These are phyloP conservation scores for Mechanitis messenoides DNA, from an alignment of 2,888 invertebrate species.

Conservation along the genomic window DNA sequence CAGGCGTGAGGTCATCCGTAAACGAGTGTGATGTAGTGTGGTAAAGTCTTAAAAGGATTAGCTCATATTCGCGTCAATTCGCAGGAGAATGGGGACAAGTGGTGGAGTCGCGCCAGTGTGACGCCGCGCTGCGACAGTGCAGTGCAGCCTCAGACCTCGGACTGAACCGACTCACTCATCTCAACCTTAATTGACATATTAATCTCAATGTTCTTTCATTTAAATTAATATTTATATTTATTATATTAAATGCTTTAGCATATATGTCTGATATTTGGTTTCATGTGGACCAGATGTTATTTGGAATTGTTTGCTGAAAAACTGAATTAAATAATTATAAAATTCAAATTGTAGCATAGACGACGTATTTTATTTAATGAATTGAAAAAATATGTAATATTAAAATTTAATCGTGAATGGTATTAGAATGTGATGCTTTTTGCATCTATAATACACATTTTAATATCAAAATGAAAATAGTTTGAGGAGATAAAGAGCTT, in stretches of 20 bases:
- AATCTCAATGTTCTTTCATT: conserved; percentile 25
- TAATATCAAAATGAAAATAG: too few relatives aligned
- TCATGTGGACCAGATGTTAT: too few relatives aligned
- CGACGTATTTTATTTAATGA: too few relatives aligned
- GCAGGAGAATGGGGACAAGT: conserved; percentile 67
- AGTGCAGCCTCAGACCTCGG: conserved; percentile 21
- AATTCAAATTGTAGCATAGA: too few relatives aligned
- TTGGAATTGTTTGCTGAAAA: too few relatives aligned
- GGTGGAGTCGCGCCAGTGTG: conserved; percentile 52
- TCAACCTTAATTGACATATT: conserved; percentile 43
- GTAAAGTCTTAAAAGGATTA: conserved; percentile 66
- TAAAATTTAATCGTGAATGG: not conserved
- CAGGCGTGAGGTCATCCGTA: conserved; percentile 49
- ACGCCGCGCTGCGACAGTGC: conserved; percentile 33
- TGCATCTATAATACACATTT: too few relatives aligned
- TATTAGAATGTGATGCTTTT: too few relatives aligned
- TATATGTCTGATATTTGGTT: too few relatives aligned
- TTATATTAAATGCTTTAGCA: conserved; percentile 17
- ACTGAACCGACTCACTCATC: conserved; percentile 33
- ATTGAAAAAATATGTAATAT: too few relatives aligned
- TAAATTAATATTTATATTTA: conserved; percentile 25
- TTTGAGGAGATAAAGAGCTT: too few relatives aligned
- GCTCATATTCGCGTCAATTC: conserved; percentile 62
- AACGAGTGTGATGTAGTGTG: conserved; percentile 44
- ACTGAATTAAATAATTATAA: too few relatives aligned